Conservation (phyloP, 2,797 vertebrate genomes). For the Gephyroberyx darwinii region DNA sequence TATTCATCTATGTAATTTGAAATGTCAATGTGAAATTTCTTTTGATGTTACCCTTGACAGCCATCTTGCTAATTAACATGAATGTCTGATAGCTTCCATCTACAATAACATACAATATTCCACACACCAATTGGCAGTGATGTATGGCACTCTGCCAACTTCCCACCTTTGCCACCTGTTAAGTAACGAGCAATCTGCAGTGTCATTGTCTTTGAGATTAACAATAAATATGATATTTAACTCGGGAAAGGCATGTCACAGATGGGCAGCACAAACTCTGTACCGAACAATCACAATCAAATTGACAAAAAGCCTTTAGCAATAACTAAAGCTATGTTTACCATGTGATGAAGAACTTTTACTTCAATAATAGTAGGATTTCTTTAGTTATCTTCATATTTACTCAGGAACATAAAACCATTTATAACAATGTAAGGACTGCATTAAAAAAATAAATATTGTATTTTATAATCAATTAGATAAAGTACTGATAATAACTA, state of each 20-base stretch:
- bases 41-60: background rate
- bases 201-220: constrained; percentile 43
- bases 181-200: constrained; percentile 13
- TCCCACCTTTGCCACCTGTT: constrained; percentile 57
- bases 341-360: constrained; percentile 23
- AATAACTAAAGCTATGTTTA: constrained; percentile 36
- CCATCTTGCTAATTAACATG: background rate
- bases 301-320: constrained; percentile 45
- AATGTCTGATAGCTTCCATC: background rate
- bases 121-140: constrained; percentile 24
- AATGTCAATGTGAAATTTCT: background rate
- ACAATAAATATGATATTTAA: background rate
- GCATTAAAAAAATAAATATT: too few relatives aligned
- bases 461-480: too few relatives aligned
- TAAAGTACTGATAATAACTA: constrained; percentile 11
- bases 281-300: constrained; percentile 51
- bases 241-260: constrained; percentile 36
- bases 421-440: constrained; percentile 15
- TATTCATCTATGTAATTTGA: too few relatives aligned
- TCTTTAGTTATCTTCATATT: constrained; percentile 24
- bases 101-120: background rate
- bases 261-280: constrained; percentile 51
- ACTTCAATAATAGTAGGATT: constrained; percentile 22
- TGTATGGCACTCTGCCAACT: constrained; percentile 37
- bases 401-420: constrained; percentile 11